Base-by-base conservation (phyloP, 2,888 invertebrate species). In the Oconnorella tubifera region DNA sequence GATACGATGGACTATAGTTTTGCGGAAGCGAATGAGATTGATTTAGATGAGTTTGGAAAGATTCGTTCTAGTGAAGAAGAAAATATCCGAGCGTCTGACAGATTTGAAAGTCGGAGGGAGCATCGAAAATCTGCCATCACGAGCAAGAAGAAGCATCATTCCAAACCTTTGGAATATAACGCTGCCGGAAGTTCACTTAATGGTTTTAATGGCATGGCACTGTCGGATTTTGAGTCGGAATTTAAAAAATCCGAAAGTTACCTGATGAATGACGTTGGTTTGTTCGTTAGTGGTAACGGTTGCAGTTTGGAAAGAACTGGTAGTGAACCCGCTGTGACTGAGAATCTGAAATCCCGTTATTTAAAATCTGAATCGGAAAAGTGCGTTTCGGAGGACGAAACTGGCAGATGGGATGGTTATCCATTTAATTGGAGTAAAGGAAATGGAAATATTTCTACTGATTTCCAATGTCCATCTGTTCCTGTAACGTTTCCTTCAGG, bases 61-160 rank as follows among this genome's bases (percentile, higher is more conserved):
- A 51, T 51, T 51, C 53, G 53, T 27, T 51, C 53, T 10, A 51
- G 53, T 25, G 53, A 51, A 25, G 53, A 51, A 27, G 40, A 40
- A 19, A 40, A 6, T 6, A 6, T 40, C 19, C 6, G 6, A 19
- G 40, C 40, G 10, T 6, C 23, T 10, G 25, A 51, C 25, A 6
- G 23, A 27, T 51, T 51, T 27, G 53, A 25, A 23, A 27, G 53
- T 23, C 14, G 53, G 4, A 25, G 53, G 25, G 23, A 10, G 53
- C 6, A 6, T 19, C 6, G 53, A 51, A 27, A 4, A 27, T 6
- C 6, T 19, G 53, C 53, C 53, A 19, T 10, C 14, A 27, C 23
- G 53, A 27, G 53, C 25, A 25, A 27, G 25, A 51, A 27, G 53
- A 6, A 27, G 14, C 23, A 27, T 19, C 23, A 27, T 25, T 23